A percentile compares a stretch with the other conserved stretches of the same genome.
phyloP scores from a whole-genome alignment of 2,113 vertebrate species.

The Myotis lucifugus region DNA sequence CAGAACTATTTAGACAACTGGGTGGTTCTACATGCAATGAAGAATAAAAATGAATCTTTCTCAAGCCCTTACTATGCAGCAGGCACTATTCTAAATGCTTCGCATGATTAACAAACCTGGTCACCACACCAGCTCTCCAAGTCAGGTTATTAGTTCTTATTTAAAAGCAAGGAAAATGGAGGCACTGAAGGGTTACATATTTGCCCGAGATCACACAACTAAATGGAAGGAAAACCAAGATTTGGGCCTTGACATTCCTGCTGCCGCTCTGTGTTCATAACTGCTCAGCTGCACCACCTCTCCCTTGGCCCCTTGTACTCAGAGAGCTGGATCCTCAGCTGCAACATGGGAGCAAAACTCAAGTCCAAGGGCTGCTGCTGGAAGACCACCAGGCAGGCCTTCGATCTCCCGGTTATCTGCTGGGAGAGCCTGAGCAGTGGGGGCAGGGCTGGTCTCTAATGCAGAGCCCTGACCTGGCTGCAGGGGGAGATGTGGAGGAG shows the following conservation, averaged over 20 bases:
- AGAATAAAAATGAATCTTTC: background rate
- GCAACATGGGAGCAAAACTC: background rate
- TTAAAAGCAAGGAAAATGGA: background rate
- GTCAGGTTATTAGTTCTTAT: background rate
- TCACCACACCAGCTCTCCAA: background rate
- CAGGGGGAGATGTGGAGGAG: background rate
- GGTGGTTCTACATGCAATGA: background rate
- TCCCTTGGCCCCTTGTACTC: fast-evolving
- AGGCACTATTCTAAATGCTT: background rate
- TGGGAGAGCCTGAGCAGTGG: background rate
- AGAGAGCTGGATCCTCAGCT: background rate
- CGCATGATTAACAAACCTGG: background rate
- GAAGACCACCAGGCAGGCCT: background rate
- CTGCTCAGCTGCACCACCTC: too few relatives aligned
- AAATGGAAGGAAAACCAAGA: background rate
- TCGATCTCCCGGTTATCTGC: background rate
- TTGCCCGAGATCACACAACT: background rate
- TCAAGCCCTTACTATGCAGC: background rate
- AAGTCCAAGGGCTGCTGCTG: background rate
- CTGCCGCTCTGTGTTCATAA: background rate
- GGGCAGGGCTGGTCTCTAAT: too few relatives aligned
- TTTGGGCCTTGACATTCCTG: background rate
- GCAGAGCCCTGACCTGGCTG: background rate
- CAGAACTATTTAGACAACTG: background rate
- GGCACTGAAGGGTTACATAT: background rate